Base-by-base conservation (phyloP, 92 coral and sea anemone genomes). In the Umimayanthus kanabou region DNA sequence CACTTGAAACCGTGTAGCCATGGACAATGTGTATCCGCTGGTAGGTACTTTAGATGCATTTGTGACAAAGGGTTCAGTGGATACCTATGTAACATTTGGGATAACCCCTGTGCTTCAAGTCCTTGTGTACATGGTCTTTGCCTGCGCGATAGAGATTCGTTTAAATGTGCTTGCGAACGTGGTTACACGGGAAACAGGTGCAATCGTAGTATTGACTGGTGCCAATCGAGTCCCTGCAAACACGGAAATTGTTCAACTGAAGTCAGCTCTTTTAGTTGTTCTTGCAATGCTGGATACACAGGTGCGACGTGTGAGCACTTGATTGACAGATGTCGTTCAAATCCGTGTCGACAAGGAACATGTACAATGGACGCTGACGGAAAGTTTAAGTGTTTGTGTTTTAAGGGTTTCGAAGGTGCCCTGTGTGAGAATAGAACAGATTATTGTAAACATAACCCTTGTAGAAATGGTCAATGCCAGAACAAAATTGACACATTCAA, bases 261-360 rank as follows among this genome's bases (percentile, higher is more conserved):
- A 50, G 57, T 49, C 8, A 64, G 42, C 39, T 79, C 84, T 53
- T 80, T 82, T 69, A 73, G 39, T 16, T 93, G 96, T 77, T 15
- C 73, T 57, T 96, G 98, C 75, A 61, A 89, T 55, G 90, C 85
- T 22, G 93, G 95, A 39, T 94, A 94, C 88, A 82, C 93, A 73
- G 93, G 91, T 4, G 79, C 45, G 23, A 88, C 88, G 3, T 94
- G 96, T 45, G 93, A 91, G 20, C 73, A 91, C 39, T 25, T 61
- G 71, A 86, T 83, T 13, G 89, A 91, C 80, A 80, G 81, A 47
- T 95, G 98, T 71, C 87, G 77, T 55, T 84, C 92, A 82, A 93
- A 90, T 42, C 96, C 98, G 28, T 95, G 98, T 84, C 89, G 79
- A 78, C 81, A 87, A 15, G 98, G 98, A 4, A 72, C n/a, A 22